Base-by-base conservation (phyloP, 2,888 invertebrate species). In the Anarsia innoxiella region DNA sequence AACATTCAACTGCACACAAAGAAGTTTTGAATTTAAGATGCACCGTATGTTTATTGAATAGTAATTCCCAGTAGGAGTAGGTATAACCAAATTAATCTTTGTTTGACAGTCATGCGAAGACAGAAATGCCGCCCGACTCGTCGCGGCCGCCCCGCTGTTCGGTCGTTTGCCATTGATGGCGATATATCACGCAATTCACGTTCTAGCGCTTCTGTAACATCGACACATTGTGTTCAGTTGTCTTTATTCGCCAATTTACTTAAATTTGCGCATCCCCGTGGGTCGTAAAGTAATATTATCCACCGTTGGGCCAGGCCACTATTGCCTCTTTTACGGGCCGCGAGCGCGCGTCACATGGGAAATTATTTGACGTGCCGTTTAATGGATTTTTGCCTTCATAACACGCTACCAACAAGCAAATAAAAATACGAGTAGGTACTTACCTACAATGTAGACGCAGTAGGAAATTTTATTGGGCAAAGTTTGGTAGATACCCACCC, bases 321-420 rank as follows among this genome's bases (percentile, higher is more conserved):
- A 83, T 79, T 82, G 82, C 79, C 79, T 78, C 79, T 79, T 82
- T 83, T 82, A 80, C 80, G 80, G 79, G 79, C 80, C 79, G 77
- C 79, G 78, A 75, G 80, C 76, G 74, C 64, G 66, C 74, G 82
- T 80, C 83, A 80, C 83, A 79, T 80, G 83, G 83, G 83, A 84
- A 84, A 83, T 84, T 84, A 84, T 84, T 84, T 83, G 83, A 84
- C 83, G 80, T 80, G 74, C 64, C 79, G 76, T 82, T 84, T 84
- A 84, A 84, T 84, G 83, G 83, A 83, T 83, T 83, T 80, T 79
- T 78, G 82, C 82, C 80, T 77, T 80, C 83, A 82, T 82, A 82
- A 82, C 82, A 80, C 73, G 79, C 78, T 72, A 80, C 73, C 73
- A 73, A 69, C 74, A 61, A 65, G 65, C 71, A 67, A 83, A 80